Evolutionary conservation across 2,113 vertebrate species (phyloP), one percentile per base, ranked within the genome.

Genomic region (Syngnathus typhle): DNA sequence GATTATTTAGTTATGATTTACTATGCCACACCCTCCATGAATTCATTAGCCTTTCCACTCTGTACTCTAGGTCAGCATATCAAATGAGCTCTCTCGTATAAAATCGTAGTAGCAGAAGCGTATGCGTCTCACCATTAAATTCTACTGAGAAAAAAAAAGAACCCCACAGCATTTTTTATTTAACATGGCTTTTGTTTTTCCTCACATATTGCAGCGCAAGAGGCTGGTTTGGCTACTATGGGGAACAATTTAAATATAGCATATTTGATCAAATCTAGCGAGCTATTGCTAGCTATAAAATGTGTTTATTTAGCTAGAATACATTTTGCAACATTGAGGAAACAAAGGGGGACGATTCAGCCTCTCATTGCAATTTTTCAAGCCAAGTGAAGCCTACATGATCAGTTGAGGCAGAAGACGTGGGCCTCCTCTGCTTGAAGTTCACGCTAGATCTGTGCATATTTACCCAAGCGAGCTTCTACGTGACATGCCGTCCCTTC

Each of bases 371-470:
- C 27, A 32, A n/a, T n/a, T n/a, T 74, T 62, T 77, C 43, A 55
- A 61, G 70, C 74, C 71, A 76, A 66, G 63, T 71, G 75, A 84
- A 71, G 71, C 64, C 3, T 68, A 1, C 64, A 67, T 54, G 63
- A 65, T 71, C 81, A 69, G 49, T 64, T 47, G 32, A 78, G 70
- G 62, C 67, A 39, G 58, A 54, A 60, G 67, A 73, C 63, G 44
- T 7, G 3, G 19, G 64, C 55, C 68, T 78, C 69, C 65, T 68
- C 65, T 68, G 16, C 15, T 49, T 18, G 19, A 62, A 64, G 23
- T 65, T 70, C 58, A 83, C 71, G 74, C 67, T 77, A 49, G 64
- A 68, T 82, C 71, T 72, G 76, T 60, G 68, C 39, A 70, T 73
- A 65, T 76, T 78, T 75, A 71, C 69, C 67, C 69, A 32, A 79